Evolutionary conservation across 2,888 invertebrate genomes (phyloP).

Genomic region (Orchestes rusci): DNA sequence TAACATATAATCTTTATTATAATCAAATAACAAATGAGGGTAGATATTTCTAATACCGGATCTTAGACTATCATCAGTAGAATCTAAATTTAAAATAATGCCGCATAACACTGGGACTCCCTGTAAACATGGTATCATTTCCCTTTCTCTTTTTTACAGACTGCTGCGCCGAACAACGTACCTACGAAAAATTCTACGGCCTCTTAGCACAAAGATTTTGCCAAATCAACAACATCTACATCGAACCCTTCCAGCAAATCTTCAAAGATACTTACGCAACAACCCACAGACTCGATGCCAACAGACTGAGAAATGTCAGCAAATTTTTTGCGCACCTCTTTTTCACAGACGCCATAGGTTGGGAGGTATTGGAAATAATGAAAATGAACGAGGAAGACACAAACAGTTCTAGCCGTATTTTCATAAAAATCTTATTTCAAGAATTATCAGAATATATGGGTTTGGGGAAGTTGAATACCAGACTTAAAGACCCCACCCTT

Average conservation of each 20-base stretch:
- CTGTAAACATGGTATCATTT: no score
- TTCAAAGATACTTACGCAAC: conserved; percentile 94
- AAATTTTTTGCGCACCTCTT: conserved; percentile 96
- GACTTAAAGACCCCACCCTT: conserved; percentile 86
- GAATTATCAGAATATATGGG: conserved; percentile 97
- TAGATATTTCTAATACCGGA: no score
- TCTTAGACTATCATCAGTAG: no score
- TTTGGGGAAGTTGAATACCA: conserved; percentile 78
- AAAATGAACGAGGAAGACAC: conserved; percentile 95
- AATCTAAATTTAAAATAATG: no score
- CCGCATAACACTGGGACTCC: no score
- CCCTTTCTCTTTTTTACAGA: conserved; percentile 55
- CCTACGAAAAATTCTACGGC: conserved; percentile 97
- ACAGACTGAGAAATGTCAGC: conserved; percentile 90
- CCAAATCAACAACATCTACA: conserved; percentile 85
- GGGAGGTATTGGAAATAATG: conserved; percentile 87
- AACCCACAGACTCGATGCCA: conserved; percentile 91
- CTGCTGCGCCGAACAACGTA: conserved; percentile 97
- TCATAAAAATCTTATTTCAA: conserved; percentile 95
- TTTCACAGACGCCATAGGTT: conserved; percentile 93
- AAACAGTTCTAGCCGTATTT: conserved; percentile 93
- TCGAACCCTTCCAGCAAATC: conserved; percentile 89
- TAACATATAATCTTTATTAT: no score
- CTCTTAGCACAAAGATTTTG: conserved; percentile 91
- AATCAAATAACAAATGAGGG: no score